These are phyloP conservation scores for Triplophysa dalaica DNA, from an alignment of 2,113 vertebrate genomes.

Conservation along the genomic window DNA sequence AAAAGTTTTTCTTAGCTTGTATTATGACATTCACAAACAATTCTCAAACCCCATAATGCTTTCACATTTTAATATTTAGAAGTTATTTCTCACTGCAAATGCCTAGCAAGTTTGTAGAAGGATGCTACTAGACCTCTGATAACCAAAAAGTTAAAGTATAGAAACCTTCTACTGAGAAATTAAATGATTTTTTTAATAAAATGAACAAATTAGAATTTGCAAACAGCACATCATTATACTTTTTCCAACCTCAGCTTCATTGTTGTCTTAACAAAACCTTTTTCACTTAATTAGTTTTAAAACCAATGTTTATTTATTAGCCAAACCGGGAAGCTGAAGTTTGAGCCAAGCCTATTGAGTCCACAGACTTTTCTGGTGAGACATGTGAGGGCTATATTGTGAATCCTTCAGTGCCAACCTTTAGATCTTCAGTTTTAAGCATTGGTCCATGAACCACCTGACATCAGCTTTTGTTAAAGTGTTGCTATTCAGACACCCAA, in stretches of 20 bases:
- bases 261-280: background rate
- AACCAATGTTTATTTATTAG: background rate
- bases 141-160: no score
- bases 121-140: no score
- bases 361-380: background rate
- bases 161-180: no score
- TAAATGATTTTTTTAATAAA: no score
- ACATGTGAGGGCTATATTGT: conserved; percentile 20
- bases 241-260: background rate
- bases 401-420: conserved; percentile 1
- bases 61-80: no score
- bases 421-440: conserved; percentile 7
- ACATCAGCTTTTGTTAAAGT: conserved; percentile 25
- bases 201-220: background rate
- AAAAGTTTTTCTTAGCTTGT: no score
- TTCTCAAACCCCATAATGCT: no score
- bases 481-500: conserved; percentile 10
- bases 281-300: conserved; percentile 4
- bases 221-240: background rate
- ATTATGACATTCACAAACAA: no score
- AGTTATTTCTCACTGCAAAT: no score
- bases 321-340: background rate
- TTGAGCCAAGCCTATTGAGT: conserved; percentile 1
- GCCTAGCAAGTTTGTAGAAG: no score
- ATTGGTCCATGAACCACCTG: conserved; percentile 16